Base-by-base conservation (phyloP, 2,797 vertebrate genomes). In the Myoxocephalus aenaeus region DNA sequence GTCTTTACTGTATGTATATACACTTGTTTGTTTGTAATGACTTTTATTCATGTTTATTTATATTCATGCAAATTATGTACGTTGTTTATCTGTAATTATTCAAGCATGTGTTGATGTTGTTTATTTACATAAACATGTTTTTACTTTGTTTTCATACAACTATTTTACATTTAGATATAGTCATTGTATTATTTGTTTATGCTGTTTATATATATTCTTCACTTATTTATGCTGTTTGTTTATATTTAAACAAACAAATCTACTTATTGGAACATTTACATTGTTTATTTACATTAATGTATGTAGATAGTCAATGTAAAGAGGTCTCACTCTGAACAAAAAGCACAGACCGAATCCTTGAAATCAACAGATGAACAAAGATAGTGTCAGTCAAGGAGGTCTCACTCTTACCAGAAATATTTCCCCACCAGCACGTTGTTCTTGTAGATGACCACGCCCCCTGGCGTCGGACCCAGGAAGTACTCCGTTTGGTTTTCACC, bases 391-490 rank as follows among this genome's bases (percentile, higher is more conserved):
- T 8, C 0, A 5, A 27, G 7, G 53, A 65, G 14, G 48, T 58
- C 34, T 75, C 58, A 53, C 34, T 95, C 96, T 72, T 94, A 98
- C 97, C 97, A 98, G 92, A 97, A 96, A 91, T 98, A 98, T 77
- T 97, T 97, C 68, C 97, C 97, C 64, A 98, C 97, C 95, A 97
- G 96, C 20, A 95, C 96, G 92, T 97, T 97, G 92, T 96, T 97
- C 92, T 96, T 97, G 92, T 97, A 98, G 87, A 97, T 95, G 81
- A 97, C 96, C 71, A 98, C 94, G 69, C 96, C 97, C 75, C 95
- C 86, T 0, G 97, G 97, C 34, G 96, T 97, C 77, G 97, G 90
- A 79, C 97, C 97, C 87, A 98, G 91, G 89, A 98, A 97, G 90
- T 97, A 98, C 75, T 98, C 96, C 3, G 95, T 95, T 59, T 96